Evolutionary conservation across 2,888 invertebrate genomes (phyloP).

Genomic region (Ischnus inquisitorius): DNA sequence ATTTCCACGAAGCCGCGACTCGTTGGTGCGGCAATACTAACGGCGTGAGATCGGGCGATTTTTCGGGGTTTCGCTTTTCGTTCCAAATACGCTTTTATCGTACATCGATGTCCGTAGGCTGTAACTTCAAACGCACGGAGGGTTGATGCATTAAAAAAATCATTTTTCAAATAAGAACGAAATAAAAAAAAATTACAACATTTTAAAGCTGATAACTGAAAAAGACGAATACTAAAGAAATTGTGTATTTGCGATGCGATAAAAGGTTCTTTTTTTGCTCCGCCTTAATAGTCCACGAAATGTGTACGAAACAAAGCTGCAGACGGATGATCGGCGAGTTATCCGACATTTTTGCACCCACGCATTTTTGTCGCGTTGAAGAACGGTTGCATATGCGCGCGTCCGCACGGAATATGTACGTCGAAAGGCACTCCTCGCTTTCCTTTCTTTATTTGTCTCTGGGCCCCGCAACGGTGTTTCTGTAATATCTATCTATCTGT

Average conservation of each 20-base stretch:
- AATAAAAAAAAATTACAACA: no score
- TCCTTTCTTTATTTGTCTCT: slow-evolving; percentile 41
- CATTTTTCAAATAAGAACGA: no score
- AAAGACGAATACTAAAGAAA: no score
- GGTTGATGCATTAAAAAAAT: no score
- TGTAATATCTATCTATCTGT: slow-evolving; percentile 45
- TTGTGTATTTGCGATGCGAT: neutral
- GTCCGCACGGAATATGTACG: slow-evolving; percentile 53
- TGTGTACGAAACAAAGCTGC: neutral
- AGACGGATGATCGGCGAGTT: slow-evolving; percentile 32
- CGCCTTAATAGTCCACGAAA: neutral
- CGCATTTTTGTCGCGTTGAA: slow-evolving; percentile 27
- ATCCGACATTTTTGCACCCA: slow-evolving; percentile 47
- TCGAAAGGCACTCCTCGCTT: slow-evolving; percentile 66
- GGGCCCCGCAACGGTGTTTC: slow-evolving; percentile 15
- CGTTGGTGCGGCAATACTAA: neutral
- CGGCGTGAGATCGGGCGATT: neutral
- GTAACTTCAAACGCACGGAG: no score
- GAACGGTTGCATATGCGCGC: slow-evolving; percentile 1
- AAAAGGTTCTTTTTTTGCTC: neutral
- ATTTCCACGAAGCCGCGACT: slow-evolving; percentile 4
- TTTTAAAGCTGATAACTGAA: no score
- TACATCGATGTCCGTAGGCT: no score
- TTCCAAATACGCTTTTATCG: neutral
- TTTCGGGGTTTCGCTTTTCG: neutral